Evolutionary conservation across 1,140 invertebrate genomes (phyloP).

Genomic region (Papilio aristodemus): DNA sequence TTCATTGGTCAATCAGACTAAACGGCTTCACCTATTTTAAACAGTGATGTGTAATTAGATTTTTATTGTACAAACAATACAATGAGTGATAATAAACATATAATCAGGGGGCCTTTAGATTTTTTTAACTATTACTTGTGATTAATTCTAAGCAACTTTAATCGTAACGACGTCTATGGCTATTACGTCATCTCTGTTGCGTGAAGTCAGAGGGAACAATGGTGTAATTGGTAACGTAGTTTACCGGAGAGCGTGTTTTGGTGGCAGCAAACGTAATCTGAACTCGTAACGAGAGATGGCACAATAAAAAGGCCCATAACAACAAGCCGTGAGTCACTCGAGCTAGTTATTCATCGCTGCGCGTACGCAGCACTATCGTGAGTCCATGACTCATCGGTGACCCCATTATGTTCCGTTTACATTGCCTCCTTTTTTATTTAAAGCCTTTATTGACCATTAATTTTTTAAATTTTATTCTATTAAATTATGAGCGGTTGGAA

Average conservation of each 20-base stretch:
- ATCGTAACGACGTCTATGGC: neutral
- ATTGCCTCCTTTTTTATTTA: constrained; percentile 20
- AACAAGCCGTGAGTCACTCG: constrained; percentile 37
- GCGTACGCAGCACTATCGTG: constrained; percentile 32
- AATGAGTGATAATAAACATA: no score
- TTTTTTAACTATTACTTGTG: no score
- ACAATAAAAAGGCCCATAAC: constrained; percentile 21
- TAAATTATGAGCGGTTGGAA: neutral
- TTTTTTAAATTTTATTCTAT: constrained; percentile 11
- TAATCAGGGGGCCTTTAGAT: no score
- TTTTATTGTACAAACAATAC: no score
- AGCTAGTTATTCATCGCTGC: constrained; percentile 41
- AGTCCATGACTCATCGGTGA: constrained; percentile 36
- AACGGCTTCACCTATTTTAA: no score
- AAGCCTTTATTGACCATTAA: constrained; percentile 18
- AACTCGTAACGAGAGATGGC: constrained; percentile 9
- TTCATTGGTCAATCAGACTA: no score
- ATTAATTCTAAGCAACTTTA: no score
- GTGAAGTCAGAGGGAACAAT: neutral
- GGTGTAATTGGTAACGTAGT: neutral
- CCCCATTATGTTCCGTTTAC: constrained; percentile 23
- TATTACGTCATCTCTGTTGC: neutral
- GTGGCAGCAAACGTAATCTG: neutral
- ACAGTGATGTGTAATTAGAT: no score
- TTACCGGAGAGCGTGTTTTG: constrained; percentile 4